These are phyloP conservation scores for Phaedon cochleariae DNA, from an alignment of 2,888 invertebrate species.

Conservation along the genomic window DNA sequence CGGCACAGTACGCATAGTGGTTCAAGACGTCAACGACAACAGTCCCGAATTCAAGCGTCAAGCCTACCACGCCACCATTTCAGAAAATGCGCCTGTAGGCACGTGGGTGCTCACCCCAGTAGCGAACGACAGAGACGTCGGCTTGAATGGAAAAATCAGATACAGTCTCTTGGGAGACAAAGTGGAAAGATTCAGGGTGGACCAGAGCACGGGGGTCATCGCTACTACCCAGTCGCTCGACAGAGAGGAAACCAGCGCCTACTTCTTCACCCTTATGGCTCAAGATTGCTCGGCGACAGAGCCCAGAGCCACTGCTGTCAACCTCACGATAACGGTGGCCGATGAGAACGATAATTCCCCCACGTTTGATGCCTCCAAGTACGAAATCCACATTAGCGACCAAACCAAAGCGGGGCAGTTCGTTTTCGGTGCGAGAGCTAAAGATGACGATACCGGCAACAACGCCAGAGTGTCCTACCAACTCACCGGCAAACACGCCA, in stretches of 20 bases:
- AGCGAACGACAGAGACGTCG: slow-evolving; percentile 84
- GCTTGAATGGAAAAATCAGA: slow-evolving; percentile 86
- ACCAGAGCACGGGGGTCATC: slow-evolving; percentile 82
- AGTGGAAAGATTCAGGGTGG: slow-evolving; percentile 80
- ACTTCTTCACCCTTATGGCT: slow-evolving; percentile 85
- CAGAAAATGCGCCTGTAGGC: slow-evolving; percentile 84
- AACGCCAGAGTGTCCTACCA: slow-evolving; percentile 85
- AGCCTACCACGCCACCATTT: slow-evolving; percentile 78
- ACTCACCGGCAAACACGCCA: slow-evolving; percentile 79
- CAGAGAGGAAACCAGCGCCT: slow-evolving; percentile 79
- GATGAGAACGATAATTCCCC: slow-evolving; percentile 91
- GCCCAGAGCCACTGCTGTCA: slow-evolving; percentile 82
- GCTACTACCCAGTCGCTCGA: slow-evolving; percentile 78
- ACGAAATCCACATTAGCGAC: slow-evolving; percentile 84
- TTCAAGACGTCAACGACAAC: slow-evolving; percentile 95
- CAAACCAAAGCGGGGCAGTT: slow-evolving; percentile 82
- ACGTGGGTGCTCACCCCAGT: slow-evolving; percentile 79
- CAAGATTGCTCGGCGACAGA: slow-evolving; percentile 89
- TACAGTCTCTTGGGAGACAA: slow-evolving; percentile 86
- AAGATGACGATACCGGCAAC: slow-evolving; percentile 81
- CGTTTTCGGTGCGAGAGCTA: slow-evolving; percentile 89
- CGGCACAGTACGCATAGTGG: slow-evolving; percentile 87
- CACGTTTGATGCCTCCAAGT: slow-evolving; percentile 75
- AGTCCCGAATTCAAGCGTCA: slow-evolving; percentile 87
- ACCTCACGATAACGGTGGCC: slow-evolving; percentile 79